phyloP scores from a whole-genome alignment of 1,140 invertebrate species.

The Acromyrmex echinatior region DNA sequence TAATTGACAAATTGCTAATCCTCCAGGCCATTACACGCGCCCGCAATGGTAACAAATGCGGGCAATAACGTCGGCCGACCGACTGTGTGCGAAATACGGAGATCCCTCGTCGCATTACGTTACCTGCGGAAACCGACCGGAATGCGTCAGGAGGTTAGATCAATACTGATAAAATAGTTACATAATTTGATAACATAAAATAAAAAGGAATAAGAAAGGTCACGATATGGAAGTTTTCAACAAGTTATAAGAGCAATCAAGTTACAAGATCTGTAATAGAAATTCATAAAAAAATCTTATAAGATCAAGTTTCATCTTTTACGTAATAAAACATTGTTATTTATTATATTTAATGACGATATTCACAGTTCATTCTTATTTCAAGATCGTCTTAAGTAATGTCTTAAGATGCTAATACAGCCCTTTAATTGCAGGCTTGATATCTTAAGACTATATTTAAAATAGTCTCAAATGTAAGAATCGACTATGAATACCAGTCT shows the following conservation, averaged over 20 bases:
- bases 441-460: no score
- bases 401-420: no score
- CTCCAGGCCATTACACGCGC: constrained; percentile 51
- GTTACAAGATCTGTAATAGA: not conserved
- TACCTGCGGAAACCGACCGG: constrained; percentile 6
- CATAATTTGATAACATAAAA: not conserved
- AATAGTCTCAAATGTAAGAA: no score
- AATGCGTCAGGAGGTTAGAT: not conserved
- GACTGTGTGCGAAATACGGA: constrained; percentile 49
- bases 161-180: not conserved
- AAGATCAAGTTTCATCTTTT: not conserved
- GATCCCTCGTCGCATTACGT: constrained; percentile 45
- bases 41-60: constrained; percentile 74
- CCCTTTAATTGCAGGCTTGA: no score
- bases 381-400: no score
- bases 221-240: not conserved
- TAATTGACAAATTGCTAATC: constrained; percentile 79
- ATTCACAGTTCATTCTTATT: no score
- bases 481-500: no score
- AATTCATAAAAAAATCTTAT: not conserved
- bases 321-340: not conserved
- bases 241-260: not conserved
- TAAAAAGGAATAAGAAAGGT: not conserved
- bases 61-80: constrained; percentile 69
- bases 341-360: not conserved